A percentile compares a stretch with the other conserved stretches of the same genome.
Evolutionary conservation across 2,797 vertebrate genomes (phyloP).

Genomic region (Mycteria americana): DNA sequence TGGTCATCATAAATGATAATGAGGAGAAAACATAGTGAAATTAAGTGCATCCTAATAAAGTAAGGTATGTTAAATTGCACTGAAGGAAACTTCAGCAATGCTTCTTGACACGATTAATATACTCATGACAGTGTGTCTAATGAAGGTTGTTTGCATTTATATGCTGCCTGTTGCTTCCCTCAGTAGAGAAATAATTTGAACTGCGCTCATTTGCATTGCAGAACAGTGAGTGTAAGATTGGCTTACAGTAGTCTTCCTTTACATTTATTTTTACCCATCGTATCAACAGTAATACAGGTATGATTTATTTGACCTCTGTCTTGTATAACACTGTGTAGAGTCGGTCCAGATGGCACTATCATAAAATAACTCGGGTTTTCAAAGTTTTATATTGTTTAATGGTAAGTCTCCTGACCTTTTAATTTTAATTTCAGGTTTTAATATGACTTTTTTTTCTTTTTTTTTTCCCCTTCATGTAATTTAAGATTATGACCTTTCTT

Average conservation of each 20-base stretch:
- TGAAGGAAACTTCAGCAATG: constrained; percentile 35
- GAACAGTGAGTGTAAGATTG: neutral
- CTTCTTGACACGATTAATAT: constrained; percentile 53
- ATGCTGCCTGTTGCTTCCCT: constrained; percentile 36
- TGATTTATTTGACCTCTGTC: neutral
- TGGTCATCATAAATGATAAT: constrained; percentile 63
- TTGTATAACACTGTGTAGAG: neutral
- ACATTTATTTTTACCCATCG: neutral
- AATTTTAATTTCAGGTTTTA: neutral
- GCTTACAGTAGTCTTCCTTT: neutral
- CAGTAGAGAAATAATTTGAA: constrained; percentile 5
- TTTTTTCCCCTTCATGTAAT: neutral
- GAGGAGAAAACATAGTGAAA: constrained; percentile 47
- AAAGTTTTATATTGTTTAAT: neutral
- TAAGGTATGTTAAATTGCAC: constrained; percentile 37
- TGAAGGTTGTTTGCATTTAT: constrained; percentile 52
- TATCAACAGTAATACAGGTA: neutral
- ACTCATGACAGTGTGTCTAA: constrained; percentile 43
- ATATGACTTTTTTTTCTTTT: too few relatives aligned
- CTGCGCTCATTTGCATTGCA: neutral
- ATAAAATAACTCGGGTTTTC: neutral
- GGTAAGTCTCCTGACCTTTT: neutral
- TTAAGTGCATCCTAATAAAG: constrained; percentile 59
- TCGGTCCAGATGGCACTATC: neutral
- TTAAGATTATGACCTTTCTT: neutral